Conservation (phyloP, 2,888 invertebrate genomes). For the Athalia circularis region DNA sequence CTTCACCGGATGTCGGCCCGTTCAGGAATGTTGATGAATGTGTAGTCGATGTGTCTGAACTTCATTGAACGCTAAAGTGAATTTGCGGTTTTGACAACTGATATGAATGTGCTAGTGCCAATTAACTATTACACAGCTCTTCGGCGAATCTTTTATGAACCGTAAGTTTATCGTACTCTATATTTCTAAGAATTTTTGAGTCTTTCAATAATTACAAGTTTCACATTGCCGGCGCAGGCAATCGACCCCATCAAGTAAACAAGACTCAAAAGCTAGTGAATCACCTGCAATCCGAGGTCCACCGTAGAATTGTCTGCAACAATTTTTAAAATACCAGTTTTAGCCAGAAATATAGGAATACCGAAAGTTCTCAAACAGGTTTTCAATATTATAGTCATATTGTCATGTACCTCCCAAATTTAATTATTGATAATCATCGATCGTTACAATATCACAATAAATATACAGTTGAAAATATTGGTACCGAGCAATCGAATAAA, state of each 20-base stretch:
- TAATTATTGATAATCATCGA: neutral
- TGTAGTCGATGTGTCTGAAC: too few species aligned
- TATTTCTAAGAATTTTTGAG: neutral
- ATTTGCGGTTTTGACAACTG: too few species aligned
- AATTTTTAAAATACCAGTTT: neutral
- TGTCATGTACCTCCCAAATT: neutral
- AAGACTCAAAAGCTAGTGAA: constrained; percentile 12
- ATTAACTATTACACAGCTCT: too few species aligned
- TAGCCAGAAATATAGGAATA: neutral
- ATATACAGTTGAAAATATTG: too few species aligned
- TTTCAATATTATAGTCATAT: neutral
- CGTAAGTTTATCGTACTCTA: neutral
- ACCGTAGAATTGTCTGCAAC: neutral
- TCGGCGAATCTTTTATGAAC: too few species aligned
- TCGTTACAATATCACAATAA: too few species aligned
- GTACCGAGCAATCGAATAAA: too few species aligned
- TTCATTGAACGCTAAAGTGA: too few species aligned
- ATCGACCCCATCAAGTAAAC: constrained; percentile 24
- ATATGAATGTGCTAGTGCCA: too few species aligned
- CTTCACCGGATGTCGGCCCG: neutral
- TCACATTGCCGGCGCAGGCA: neutral
- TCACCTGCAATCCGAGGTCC: constrained; percentile 1
- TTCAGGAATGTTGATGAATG: too few species aligned
- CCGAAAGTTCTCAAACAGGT: constrained; percentile 7
- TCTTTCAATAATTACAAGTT: neutral